Evolutionary conservation across 1,140 invertebrate species (phyloP).

Genomic region (Chionoecetes opilio): DNA sequence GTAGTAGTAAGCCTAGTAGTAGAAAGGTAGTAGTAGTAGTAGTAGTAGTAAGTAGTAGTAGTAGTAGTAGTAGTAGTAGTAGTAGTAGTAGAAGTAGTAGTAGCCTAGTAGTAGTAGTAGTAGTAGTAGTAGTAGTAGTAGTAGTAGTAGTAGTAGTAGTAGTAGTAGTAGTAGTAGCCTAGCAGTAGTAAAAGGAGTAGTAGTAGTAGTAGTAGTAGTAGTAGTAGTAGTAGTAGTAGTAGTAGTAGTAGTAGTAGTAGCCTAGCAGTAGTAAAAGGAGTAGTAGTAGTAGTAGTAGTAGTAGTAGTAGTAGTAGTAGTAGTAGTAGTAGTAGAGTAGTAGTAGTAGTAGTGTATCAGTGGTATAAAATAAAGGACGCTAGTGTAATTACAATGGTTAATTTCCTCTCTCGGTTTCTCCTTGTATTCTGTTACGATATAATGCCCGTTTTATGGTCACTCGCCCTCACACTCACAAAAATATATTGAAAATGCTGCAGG

Average conservation of each 20-base stretch:
- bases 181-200: neutral
- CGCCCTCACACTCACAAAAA: no score
- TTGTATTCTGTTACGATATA: neutral
- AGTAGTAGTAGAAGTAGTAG: neutral
- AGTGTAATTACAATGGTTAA: neutral
- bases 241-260: neutral
- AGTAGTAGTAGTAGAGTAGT: no score
- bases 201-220: neutral
- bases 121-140: slow-evolving; percentile 30
- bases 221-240: slow-evolving; percentile 1
- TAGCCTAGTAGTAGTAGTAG: neutral
- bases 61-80: neutral
- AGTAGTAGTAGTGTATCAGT: no score
- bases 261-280: neutral
- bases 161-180: slow-evolving; percentile 17
- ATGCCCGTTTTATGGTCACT: neutral
- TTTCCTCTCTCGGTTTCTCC: neutral
- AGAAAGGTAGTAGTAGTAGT: neutral
- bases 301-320: no score
- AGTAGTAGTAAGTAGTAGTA: slow-evolving; percentile 12
- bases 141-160: slow-evolving; percentile 29
- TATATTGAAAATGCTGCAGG: neutral
- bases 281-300: no score
- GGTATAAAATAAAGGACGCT: neutral
- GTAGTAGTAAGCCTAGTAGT: neutral